phyloP scores from a whole-genome alignment of 2,113 vertebrate genomes.

The Pseudopodoces humilis region DNA sequence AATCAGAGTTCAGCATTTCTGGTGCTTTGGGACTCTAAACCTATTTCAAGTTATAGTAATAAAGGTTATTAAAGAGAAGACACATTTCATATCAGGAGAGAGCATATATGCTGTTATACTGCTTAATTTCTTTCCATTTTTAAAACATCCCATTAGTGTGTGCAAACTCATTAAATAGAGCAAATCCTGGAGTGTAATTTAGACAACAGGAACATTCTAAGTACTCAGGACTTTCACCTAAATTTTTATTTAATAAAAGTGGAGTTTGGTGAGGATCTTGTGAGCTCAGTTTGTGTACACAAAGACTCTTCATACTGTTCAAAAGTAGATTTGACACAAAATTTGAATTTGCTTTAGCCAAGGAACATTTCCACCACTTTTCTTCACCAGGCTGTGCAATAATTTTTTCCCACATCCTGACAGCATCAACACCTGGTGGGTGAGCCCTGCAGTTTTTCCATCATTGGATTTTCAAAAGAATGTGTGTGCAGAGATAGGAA shows the following conservation, averaged over 20 bases:
- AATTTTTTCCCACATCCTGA: background rate
- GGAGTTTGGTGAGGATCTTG: background rate
- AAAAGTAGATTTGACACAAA: background rate
- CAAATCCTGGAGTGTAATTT: background rate
- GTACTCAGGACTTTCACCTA: background rate
- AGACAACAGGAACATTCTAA: background rate
- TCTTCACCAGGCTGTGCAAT: background rate
- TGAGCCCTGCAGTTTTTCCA: background rate
- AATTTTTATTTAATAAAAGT: background rate
- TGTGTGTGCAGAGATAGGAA: background rate
- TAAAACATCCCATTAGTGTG: background rate
- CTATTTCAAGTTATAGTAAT: background rate
- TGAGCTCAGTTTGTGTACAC: background rate
- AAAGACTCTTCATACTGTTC: background rate
- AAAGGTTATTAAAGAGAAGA: background rate
- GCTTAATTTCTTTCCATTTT: background rate
- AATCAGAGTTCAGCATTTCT: background rate
- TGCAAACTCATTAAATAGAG: background rate
- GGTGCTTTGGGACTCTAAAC: background rate
- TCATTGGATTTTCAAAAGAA: background rate
- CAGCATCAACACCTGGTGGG: background rate
- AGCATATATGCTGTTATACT: background rate
- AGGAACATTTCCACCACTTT: background rate
- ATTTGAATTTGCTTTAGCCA: fast-evolving
- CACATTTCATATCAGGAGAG: background rate